Base-by-base conservation (phyloP, 2,797 vertebrate species). In the Heteromormyrus szaboi region DNA sequence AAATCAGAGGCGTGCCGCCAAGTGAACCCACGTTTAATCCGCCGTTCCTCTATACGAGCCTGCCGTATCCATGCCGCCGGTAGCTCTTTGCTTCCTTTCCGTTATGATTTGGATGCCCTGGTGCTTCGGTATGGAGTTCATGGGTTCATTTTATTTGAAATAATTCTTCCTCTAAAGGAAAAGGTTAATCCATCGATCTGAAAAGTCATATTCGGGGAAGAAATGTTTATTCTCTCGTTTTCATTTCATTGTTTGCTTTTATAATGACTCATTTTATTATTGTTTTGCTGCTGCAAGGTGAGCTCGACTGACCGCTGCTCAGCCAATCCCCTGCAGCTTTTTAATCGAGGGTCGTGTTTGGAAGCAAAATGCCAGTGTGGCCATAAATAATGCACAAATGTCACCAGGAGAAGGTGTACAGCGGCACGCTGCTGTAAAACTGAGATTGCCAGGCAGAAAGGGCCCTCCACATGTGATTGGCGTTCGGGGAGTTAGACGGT, bases 311-410 rank as follows among this genome's bases (percentile, higher is more conserved):
- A 41, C 90, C 91, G 91, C 86, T 33, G 86, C 50, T 89, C 72
- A 79, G 59, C 87, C 91, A 93, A 90, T 48, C 90, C 91, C 0
- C 56, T 89, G 89, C 90, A 89, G 93, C 3, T 90, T 89, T 92
- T 92, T 93, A 93, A 90, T 93, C 90, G 91, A 91, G 90, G 48
- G 92, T 91, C 87, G 29, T 89, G 88, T 89, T 91, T 88, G 90
- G 91, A 92, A 92, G 90, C 91, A 92, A 95, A 97, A 97, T 96
- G 95, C 95, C 95, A 95, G 76, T 2, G 59, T 87, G 93, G 90
- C 93, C 93, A 95, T 97, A 91, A 97, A 96, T 97, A 94, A 96
- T 95, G 92, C 93, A 96, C 91, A 96, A 94, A 95, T 95, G 94
- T 92, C 95, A 94, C 87, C 22, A 0, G 81, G 91, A 91, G 89